Evolutionary conservation across 2,888 invertebrate genomes (phyloP), one percentile per base, ranked within the genome.

Genomic region (Bellardia bayeri): DNA sequence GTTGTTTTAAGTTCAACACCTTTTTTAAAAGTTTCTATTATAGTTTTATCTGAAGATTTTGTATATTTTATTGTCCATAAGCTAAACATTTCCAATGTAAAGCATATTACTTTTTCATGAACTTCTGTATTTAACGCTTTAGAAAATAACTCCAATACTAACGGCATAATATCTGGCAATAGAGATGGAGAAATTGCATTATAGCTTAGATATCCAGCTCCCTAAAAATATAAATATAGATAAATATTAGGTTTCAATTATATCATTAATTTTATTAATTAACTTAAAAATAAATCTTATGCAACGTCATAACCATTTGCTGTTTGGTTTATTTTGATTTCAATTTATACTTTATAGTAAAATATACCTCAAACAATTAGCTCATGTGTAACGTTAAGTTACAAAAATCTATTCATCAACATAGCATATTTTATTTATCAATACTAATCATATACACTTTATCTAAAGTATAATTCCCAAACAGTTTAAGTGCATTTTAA

Each of bases 31-130:
- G 95, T 94, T 58, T 96, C 95, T 0, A 96, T 93, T 11, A 97
- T 94, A 89, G 94, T 95, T 85, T 95, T 95, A 2, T 97, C 96
- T 51, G 97, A 94, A 87, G 95, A 95, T n/a, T 94, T 95, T 1
- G 94, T 94, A 88, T 96, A 95, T 91, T 96, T 95, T 16, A 93
- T 91, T 72, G 96, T 95, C 99, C 98, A 99, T 37, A 96, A 93
- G 8, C 96, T 95, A 93, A 98, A 95, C 95, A 97, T 96, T 90
- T 97, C 96, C 37, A 98, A 94, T 8, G 97, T 96, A 90, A 96
- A 96, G 88, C 97, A 96, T 76, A 98, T 94, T 1, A 98, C 98
- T 91, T 97, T 97, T 94, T 99, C 99, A 93, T 99, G 98, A 49
- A 97, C 97, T 95, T 99, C 99, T 71, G 95, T 95, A 91, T 97